Base-by-base conservation (phyloP, 2,797 vertebrate species). In the Helostoma temminkii region DNA sequence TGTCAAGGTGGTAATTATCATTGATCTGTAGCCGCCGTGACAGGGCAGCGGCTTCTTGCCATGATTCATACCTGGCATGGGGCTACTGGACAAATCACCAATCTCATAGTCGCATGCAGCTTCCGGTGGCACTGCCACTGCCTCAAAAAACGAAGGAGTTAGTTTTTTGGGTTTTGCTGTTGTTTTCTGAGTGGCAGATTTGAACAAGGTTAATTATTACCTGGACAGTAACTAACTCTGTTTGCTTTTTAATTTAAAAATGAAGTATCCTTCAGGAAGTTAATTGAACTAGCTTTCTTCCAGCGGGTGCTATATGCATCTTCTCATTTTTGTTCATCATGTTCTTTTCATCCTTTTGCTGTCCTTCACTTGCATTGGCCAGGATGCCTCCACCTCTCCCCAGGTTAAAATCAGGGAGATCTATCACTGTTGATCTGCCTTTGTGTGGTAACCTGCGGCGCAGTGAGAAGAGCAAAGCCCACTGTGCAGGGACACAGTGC, bases 1-100 rank as follows among this genome's bases (percentile, higher is more conserved):
- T 98, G 96, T 98, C 96, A 96, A 94, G 93, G 93, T 94, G 95
- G 96, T 97, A 98, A 98, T 98, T 98, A 97, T 95, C 96, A 98
- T 98, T 96, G 96, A 98, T 97, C 96, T 95, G 95, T 91, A 92
- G 95, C 93, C 53, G 88, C 90, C 89, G 94, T 96, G 96, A 97
- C 96, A 96, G 95, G 95, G 95, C 95, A 91, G 92, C 93, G 87
- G 93, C 92, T 90, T 74, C 88, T 87, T 87, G 87, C 81, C 84
- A 84, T 97, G 96, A 98, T 96, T 96, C 95, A 97, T 96, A 92
- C 94, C 91, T 87, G 91, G 92, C 90, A 81, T 90, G 93, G 84
- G 89, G 74, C 88, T 68, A 46, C 84, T 87, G 85, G 79, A 85
- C 80, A 61, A 85, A 83, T 83, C 82, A 91, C 82, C 81, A 80